phyloP scores from a whole-genome alignment of 2,797 vertebrate genomes.

The Danio kyathit region DNA sequence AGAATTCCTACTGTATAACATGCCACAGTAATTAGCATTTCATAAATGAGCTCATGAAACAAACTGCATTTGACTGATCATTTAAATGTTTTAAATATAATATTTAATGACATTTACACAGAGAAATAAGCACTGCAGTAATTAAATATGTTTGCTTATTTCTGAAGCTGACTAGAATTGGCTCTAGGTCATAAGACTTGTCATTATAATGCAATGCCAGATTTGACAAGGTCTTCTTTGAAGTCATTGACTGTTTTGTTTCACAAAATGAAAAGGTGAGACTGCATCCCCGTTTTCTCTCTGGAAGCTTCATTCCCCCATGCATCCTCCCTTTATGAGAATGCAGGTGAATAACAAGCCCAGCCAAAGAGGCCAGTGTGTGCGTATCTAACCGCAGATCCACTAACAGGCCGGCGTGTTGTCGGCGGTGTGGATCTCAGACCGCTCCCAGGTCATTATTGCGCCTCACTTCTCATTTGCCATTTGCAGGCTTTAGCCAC shows the following conservation, averaged over 20 bases:
- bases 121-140: not conserved
- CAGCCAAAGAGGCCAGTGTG: not conserved
- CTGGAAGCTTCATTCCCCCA: not conserved
- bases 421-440: constrained; percentile 35
- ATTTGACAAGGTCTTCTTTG: not conserved
- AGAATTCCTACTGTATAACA: not conserved
- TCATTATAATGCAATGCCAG: not conserved
- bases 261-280: constrained; percentile 19
- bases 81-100: not conserved
- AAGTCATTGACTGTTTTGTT: not conserved
- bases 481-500: constrained; percentile 51
- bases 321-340: constrained; percentile 29
- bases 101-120: not conserved
- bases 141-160: constrained; percentile 4
- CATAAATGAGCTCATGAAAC: not conserved
- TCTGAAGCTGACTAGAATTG: not conserved
- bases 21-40: not conserved
- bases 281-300: constrained; percentile 4
- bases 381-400: constrained; percentile 1
- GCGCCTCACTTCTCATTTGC: constrained; percentile 67
- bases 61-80: not conserved
- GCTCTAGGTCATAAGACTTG: not conserved
- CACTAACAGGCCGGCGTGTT: constrained; percentile 38
- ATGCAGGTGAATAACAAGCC: constrained; percentile 45
- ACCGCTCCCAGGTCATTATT: constrained; percentile 68